phyloP scores from a whole-genome alignment of 2,113 vertebrate genomes.

The Eira barbara region DNA sequence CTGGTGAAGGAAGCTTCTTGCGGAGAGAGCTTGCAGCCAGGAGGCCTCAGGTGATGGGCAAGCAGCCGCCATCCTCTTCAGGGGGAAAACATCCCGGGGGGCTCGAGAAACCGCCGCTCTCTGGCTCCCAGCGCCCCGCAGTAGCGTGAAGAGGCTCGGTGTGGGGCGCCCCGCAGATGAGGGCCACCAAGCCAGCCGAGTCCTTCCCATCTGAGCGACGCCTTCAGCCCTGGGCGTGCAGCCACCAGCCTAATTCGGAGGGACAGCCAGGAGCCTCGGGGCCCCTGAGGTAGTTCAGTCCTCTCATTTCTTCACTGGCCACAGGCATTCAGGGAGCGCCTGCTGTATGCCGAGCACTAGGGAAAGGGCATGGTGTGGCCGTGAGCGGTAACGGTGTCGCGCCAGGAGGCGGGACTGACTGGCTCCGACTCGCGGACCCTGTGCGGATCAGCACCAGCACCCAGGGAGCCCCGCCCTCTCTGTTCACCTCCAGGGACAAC shows the following conservation, averaged over 20 bases:
- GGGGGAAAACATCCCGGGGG: accelerated
- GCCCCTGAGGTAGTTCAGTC: accelerated
- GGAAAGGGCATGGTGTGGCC: not conserved
- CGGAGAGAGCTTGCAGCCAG: not conserved
- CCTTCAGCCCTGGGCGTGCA: accelerated
- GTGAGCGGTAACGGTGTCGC: accelerated
- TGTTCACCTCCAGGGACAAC: not conserved
- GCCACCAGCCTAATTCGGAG: accelerated
- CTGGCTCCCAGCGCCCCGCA: not conserved
- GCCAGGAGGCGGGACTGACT: accelerated
- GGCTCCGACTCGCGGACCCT: accelerated
- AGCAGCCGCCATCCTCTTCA: not conserved
- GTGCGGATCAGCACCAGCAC: accelerated
- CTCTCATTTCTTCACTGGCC: not conserved
- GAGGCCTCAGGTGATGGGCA: accelerated
- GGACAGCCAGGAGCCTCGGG: no score
- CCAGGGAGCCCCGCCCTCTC: accelerated
- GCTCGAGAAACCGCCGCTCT: accelerated
- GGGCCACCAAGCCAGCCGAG: accelerated
- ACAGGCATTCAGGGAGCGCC: accelerated
- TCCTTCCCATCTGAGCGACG: not conserved
- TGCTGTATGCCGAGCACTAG: not conserved
- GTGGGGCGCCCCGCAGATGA: accelerated
- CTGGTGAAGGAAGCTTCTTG: accelerated
- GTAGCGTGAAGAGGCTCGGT: accelerated